Conservation (phyloP, 2,113 vertebrate genomes). For the Toxotes jaculatrix region DNA sequence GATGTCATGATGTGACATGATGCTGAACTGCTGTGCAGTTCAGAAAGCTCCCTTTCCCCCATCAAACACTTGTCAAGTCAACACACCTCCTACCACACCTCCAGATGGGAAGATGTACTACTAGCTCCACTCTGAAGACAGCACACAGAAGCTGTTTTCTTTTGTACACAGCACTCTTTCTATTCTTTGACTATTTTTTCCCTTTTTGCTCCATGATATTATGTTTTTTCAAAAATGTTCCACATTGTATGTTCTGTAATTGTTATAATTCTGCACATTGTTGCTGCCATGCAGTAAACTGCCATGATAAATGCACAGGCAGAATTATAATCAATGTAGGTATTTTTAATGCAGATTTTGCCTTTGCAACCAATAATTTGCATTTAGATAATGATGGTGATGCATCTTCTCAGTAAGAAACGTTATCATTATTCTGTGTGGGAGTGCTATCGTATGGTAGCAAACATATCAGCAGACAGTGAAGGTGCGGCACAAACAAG, state of each 20-base stretch:
- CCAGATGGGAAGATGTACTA: slow-evolving; percentile 42
- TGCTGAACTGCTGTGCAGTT: slow-evolving; percentile 2
- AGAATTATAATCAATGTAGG: slow-evolving; percentile 1
- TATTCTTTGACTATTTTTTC: not conserved
- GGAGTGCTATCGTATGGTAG: slow-evolving; percentile 21
- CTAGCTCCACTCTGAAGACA: slow-evolving; percentile 14
- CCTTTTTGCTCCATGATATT: not conserved
- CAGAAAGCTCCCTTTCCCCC: slow-evolving; percentile 19
- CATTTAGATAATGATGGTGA: slow-evolving; percentile 41
- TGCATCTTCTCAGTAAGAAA: slow-evolving; percentile 11
- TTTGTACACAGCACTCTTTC: not conserved
- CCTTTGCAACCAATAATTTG: slow-evolving; percentile 22
- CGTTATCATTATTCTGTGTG: slow-evolving; percentile 43
- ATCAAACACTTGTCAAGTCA: slow-evolving; percentile 65
- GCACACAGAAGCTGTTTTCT: slow-evolving; percentile 1
- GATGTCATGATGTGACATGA: slow-evolving; percentile 30
- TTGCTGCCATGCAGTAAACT: slow-evolving; percentile 2
- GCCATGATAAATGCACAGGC: slow-evolving; percentile 8
- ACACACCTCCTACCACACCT: slow-evolving; percentile 53
- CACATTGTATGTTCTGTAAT: slow-evolving; percentile 1
- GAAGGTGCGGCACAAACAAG: slow-evolving; percentile 37
- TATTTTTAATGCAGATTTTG: slow-evolving; percentile 17
- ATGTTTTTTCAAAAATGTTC: not conserved
- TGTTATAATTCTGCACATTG: slow-evolving; percentile 8
- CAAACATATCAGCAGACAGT: slow-evolving; percentile 7